Evolutionary conservation across 2,888 invertebrate genomes (phyloP), one percentile per base, ranked within the genome.

Genomic region (Lithophane ornitopus): DNA sequence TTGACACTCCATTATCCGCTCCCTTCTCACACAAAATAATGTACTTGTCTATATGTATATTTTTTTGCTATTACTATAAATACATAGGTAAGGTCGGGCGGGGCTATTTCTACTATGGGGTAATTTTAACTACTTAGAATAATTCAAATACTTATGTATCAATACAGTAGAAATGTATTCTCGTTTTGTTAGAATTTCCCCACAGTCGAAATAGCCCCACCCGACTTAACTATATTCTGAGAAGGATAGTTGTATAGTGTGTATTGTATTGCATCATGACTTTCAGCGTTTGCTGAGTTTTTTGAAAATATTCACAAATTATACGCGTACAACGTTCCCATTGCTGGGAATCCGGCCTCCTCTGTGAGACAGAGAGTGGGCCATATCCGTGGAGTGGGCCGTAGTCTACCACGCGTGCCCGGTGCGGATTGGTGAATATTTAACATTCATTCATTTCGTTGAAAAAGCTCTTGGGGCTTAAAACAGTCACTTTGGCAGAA

Each of bases 1-100:
- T 72, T 52, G 63, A 70, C 62, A 70, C 16, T 72, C 70, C 49
- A 68, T 74, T 78, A 70, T 68, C 67, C 26, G 58, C 41, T 68
- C 41, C 22, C 19, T 63, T 63, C n/a, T 59, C 26, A 54, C 3
- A 62, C 2, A 34, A 49, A 22, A n/a, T 54, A 14, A 41, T 28
- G 28, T 76, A 58, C 14, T 44, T 22, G 34, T 34, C 56, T 26
- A n/a, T 26, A 4, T 19, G 19, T 16, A 14, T 46, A 26, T 66
- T 41, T 16, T 39, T 22, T 41, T 22, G 26, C 22, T 28, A 58
- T 58, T 28, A 9, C 28, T 9, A 58, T 28, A 58, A 16, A 58
- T 28, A 26, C 54, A 56, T 26, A 16, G n/a, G n/a, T n/a, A 34
- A 34, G 56, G 56, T 26, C n/a, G 34, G 34, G 34, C 34, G 4